These are phyloP conservation scores for Acropora yongei DNA, from an alignment of 64 coral and sea anemone genomes.

Conservation along the genomic window DNA sequence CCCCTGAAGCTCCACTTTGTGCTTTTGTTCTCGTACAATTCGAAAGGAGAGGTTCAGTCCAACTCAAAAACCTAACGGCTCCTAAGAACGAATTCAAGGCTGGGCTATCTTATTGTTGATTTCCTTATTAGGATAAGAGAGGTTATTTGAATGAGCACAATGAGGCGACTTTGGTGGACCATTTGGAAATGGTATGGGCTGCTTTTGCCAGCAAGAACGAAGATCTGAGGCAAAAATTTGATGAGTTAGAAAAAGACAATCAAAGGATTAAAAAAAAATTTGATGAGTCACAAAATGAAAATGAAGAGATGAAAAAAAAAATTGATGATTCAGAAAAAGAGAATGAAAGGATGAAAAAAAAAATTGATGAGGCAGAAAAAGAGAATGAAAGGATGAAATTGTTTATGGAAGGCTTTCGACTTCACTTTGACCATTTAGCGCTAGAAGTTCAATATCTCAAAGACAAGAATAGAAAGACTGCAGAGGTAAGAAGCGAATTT, in stretches of 20 bases:
- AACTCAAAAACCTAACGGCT: no score
- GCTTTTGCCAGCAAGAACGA: not conserved
- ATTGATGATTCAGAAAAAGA: not conserved
- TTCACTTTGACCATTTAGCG: not conserved
- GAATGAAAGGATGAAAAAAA: not conserved
- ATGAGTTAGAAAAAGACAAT: not conserved
- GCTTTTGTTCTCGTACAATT: no score
- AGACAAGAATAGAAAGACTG: not conserved
- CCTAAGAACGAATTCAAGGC: no score
- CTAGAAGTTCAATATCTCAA: not conserved
- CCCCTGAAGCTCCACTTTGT: no score
- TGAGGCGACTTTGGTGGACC: constrained; percentile 4
- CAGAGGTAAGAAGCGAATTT: not conserved
- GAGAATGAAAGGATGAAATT: no score
- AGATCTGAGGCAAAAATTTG: not conserved
- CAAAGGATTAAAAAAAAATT: not conserved
- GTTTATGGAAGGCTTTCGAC: not conserved
- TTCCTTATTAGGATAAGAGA: constrained; percentile 29
- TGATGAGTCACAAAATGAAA: no score
- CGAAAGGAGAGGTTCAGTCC: no score
- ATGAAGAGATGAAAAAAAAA: not conserved
- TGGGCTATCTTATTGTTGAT: not conserved
- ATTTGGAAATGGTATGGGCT: constrained; percentile 21
- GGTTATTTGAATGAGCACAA: constrained; percentile 7
- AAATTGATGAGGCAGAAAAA: no score